Percentiles rank a stretch among this genome's conserved stretches.
Evolutionary conservation across 2,797 vertebrate genomes (phyloP).

Genomic region (Neoniphon sammara): DNA sequence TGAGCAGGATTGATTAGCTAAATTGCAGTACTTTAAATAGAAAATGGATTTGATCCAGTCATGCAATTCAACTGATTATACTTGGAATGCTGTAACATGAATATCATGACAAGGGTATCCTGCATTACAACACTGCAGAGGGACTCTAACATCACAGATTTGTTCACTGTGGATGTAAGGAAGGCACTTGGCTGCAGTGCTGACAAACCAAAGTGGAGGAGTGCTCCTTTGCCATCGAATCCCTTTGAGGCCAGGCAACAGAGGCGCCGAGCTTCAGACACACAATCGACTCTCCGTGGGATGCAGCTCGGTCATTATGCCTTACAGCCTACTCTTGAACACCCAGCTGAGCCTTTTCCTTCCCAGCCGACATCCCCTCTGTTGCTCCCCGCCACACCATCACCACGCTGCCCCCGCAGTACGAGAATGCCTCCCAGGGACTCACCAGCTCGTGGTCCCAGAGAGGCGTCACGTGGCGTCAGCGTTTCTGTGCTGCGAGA

Average conservation of each 20-base stretch:
- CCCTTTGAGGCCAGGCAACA: conserved; percentile 42
- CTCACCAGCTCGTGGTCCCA: conserved; percentile 18
- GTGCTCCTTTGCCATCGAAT: conserved; percentile 24
- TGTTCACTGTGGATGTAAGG: conserved; percentile 5
- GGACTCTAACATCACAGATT: not conserved
- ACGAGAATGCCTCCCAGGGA: conserved; percentile 28
- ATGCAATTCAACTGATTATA: not conserved
- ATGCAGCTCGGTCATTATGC: conserved; percentile 58
- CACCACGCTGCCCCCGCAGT: conserved; percentile 30
- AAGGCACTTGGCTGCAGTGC: conserved; percentile 1
- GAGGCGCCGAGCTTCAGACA: conserved; percentile 40
- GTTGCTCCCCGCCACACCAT: conserved; percentile 34
- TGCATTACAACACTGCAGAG: conserved; percentile 7
- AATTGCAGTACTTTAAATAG: not conserved
- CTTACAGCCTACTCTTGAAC: conserved; percentile 61
- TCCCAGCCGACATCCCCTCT: conserved; percentile 55
- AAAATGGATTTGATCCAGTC: not conserved
- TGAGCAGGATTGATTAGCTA: not conserved
- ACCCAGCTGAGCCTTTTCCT: conserved; percentile 67
- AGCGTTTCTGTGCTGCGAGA: conserved; percentile 20
- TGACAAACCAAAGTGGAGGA: conserved; percentile 24
- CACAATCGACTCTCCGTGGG: conserved; percentile 59
- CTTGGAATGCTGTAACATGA: no score
- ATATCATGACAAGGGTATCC: not conserved
- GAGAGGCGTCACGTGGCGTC: not conserved